Evolutionary conservation across 2,113 vertebrate genomes (phyloP).

Genomic region (Eulacestoma nigropectus): DNA sequence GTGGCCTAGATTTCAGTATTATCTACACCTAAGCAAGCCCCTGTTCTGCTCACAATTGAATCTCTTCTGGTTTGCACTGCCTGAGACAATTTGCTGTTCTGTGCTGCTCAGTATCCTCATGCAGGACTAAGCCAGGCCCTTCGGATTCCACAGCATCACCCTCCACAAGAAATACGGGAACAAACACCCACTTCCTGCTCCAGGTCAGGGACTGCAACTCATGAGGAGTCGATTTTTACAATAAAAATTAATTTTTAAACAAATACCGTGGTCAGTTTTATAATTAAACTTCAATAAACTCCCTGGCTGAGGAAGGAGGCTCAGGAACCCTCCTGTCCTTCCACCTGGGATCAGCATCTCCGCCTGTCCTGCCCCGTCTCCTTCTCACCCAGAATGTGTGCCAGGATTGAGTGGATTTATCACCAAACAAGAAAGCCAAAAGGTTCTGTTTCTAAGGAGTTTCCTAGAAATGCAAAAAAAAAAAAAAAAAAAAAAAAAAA

Average conservation of each 20-base stretch:
- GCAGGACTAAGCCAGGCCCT: background rate
- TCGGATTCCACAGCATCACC: accelerated
- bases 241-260: background rate
- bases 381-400: accelerated
- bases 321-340: background rate
- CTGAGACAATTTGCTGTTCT: background rate
- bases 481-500: no score
- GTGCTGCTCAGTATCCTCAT: background rate
- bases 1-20: background rate
- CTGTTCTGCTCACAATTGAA: background rate
- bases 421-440: background rate
- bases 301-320: background rate
- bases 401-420: background rate
- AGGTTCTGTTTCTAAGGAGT: background rate
- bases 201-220: background rate
- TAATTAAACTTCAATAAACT: background rate
- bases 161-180: background rate
- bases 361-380: background rate
- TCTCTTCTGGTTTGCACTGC: background rate
- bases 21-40: background rate
- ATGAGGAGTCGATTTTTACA: no score
- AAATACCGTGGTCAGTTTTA: background rate
- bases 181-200: background rate
- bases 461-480: background rate
- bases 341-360: background rate